Evolutionary conservation across 1,140 invertebrate genomes (phyloP).

Genomic region (Sesamia nonagrioides): DNA sequence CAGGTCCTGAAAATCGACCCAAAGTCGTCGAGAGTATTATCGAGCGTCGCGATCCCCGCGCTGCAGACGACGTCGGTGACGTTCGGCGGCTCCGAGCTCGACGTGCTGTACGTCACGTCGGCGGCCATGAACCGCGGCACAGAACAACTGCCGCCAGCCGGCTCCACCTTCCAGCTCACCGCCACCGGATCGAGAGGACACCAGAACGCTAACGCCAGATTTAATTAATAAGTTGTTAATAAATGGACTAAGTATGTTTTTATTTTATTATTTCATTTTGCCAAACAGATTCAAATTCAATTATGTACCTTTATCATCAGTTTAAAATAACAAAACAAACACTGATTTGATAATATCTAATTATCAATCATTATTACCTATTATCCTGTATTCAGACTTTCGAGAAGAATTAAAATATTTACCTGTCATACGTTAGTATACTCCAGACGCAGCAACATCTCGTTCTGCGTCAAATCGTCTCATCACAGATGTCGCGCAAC

Average conservation of each 20-base stretch:
- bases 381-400: too few species aligned
- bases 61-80: slow-evolving; percentile 92
- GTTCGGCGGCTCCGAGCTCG: slow-evolving; percentile 93
- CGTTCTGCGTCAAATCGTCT: too few species aligned
- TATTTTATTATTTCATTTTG: neutral
- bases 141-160: slow-evolving; percentile 89
- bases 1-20: slow-evolving; percentile 82
- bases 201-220: slow-evolving; percentile 64
- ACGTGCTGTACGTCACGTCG: slow-evolving; percentile 93
- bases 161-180: slow-evolving; percentile 91
- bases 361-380: too few species aligned
- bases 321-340: too few species aligned
- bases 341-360: too few species aligned
- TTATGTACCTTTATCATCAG: too few species aligned
- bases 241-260: neutral
- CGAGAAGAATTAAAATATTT: too few species aligned
- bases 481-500: too few species aligned
- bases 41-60: slow-evolving; percentile 90
- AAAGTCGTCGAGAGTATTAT: slow-evolving; percentile 81
- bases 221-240: slow-evolving; percentile 50
- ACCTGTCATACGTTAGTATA: too few species aligned
- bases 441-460: too few species aligned
- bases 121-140: slow-evolving; percentile 87
- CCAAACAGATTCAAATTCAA: too few species aligned
- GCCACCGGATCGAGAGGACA: slow-evolving; percentile 90